Conservation (phyloP, 2,888 invertebrate species). For the Drosophila kambysellisi region DNA sequence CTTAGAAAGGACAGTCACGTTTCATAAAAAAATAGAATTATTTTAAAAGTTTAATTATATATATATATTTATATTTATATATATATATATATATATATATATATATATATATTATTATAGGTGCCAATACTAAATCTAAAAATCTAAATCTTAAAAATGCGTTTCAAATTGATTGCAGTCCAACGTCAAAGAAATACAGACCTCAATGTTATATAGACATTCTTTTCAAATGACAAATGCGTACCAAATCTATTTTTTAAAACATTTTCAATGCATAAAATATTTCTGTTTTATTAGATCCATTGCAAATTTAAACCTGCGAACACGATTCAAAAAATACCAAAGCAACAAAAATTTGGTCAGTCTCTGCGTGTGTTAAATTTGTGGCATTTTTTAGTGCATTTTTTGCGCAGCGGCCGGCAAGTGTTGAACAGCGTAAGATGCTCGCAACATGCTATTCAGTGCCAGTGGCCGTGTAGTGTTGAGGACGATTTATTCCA, state of each 20-base stretch:
- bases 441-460: slow-evolving; percentile 49
- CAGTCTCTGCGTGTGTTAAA: neutral
- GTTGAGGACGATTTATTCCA: slow-evolving; percentile 63
- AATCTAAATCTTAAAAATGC: neutral
- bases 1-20: neutral
- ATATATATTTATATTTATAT: neutral
- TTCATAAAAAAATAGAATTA: neutral
- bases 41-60: neutral
- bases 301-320: neutral
- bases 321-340: slow-evolving; percentile 18
- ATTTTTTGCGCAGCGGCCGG: slow-evolving; percentile 12
- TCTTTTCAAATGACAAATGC: neutral
- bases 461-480: slow-evolving; percentile 54
- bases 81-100: neutral
- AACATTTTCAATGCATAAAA: neutral
- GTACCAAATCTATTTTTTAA: neutral
- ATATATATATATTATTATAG: neutral
- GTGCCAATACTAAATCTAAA: neutral
- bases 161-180: neutral
- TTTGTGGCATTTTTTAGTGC: slow-evolving; percentile 30
- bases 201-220: neutral
- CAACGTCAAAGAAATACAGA: neutral
- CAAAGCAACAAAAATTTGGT: neutral
- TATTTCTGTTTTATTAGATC: neutral
- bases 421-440: slow-evolving; percentile 40